Base-by-base conservation (phyloP, 1,140 invertebrate species). In the Varroa destructor region DNA sequence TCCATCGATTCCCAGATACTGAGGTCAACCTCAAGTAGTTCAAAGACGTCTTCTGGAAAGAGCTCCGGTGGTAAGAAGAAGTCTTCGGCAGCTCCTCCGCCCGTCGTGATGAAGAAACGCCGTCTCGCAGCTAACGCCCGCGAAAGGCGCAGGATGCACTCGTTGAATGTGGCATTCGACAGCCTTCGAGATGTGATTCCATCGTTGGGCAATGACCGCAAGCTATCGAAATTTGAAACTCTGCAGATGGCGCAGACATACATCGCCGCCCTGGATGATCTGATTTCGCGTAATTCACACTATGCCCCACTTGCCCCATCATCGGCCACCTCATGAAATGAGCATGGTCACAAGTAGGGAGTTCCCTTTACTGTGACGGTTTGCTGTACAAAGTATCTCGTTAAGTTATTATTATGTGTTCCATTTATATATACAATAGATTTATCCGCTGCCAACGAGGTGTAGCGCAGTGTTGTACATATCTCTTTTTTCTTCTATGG, bases 121-220 rank as follows among this genome's bases (percentile, higher is more conserved):
- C 83, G 93, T 57, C 78, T 94, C 25, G 92, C 92, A 0, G 93
- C 93, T 0, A 97, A 97, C 78, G 93, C 91, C 0, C 80, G 93
- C 0, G 93, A 97, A 82, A 81, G 93, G 70, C 82, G 91, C 70
- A 81, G 93, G 4, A 97, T 97, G 93, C 90, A 94, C 80, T 93
- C 91, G 78, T 81, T 97, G 58, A 96, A 97, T 78, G 88, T 89
- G 73, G 93, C 93, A 0, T 97, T 96, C 78, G 93, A 96, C 78
- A 83, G 88, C 71, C 84, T 98, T 0, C 83, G 94, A 56, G 86
- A 87, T 1, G 93, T 94, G 74, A 83, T 98, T 2, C 89, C 89
- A 0, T 85, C 84, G 70, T 80, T 88, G n/a, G 87, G 87, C 1
- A 85, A 86, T 43, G 87, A 91, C 75, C 85, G 88, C 74, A 89